A percentile compares a stretch with the other conserved stretches of the same genome.
These are phyloP conservation scores for Chrysotoxum bicinctum DNA, from an alignment of 2,888 invertebrate genomes.

Conservation along the genomic window DNA sequence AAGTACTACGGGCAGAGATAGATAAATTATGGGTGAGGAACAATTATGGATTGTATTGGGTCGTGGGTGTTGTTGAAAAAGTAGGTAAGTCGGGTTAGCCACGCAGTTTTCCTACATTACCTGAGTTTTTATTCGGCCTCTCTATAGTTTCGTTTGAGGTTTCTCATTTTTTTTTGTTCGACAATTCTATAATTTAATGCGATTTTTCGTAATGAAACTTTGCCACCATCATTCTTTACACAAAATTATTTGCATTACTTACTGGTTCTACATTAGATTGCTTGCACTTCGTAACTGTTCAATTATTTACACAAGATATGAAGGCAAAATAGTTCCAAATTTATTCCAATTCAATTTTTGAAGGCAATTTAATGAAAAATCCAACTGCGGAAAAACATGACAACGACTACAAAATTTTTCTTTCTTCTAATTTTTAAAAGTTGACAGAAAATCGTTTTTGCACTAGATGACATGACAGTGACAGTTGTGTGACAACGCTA, in stretches of 20 bases:
- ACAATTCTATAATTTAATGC: background rate
- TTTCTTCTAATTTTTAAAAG: background rate
- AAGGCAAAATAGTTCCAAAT: background rate
- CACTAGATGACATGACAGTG: constrained; percentile 5
- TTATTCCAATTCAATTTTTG: background rate
- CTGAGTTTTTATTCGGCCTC: background rate
- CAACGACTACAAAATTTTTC: constrained; percentile 54
- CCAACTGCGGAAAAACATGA: constrained; percentile 35
- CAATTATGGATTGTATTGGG: background rate
- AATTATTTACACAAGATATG: background rate
- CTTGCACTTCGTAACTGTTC: background rate
- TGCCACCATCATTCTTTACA: background rate
- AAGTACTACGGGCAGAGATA: background rate
- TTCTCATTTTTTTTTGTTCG: background rate
- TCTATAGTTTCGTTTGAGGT: background rate
- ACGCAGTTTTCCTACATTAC: background rate
- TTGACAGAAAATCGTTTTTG: constrained; percentile 70
- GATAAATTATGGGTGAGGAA: background rate
- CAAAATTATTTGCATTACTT: background rate
- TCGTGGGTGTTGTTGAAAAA: background rate
- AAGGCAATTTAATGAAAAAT: constrained; percentile 10
- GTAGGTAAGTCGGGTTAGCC: background rate
- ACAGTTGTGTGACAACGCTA: constrained; percentile 38
- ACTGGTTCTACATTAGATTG: constrained; percentile 5
- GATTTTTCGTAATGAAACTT: background rate